Evolutionary conservation across 2,888 invertebrate species (phyloP).

Genomic region (Ypsolopha scabrella): DNA sequence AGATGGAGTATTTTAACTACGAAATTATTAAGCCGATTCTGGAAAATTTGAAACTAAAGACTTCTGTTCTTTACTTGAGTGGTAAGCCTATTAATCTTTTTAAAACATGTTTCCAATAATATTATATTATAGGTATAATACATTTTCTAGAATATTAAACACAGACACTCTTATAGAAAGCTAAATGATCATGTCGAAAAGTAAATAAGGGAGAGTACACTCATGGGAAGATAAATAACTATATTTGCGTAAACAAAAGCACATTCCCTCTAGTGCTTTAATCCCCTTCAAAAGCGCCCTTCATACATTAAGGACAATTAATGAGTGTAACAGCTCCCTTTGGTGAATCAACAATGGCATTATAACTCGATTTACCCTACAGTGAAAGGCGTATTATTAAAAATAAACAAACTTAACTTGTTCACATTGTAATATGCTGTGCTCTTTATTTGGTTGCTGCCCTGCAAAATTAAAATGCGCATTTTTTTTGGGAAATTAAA

Average conservation of each 20-base stretch:
- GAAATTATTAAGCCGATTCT: constrained; percentile 82
- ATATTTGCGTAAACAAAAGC: constrained; percentile 50
- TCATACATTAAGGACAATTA: constrained; percentile 54
- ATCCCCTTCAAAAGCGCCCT: constrained; percentile 38
- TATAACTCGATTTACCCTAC: constrained; percentile 49
- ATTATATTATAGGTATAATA: neutral
- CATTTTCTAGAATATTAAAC: neutral
- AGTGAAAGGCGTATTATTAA: constrained; percentile 45
- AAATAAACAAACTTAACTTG: constrained; percentile 35
- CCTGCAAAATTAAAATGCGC: neutral
- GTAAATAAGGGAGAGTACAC: constrained; percentile 12
- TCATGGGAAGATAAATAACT: constrained; percentile 55
- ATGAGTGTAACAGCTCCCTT: constrained; percentile 59
- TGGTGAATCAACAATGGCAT: constrained; percentile 49
- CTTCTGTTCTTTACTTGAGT: constrained; percentile 55
- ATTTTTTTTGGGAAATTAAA: neutral
- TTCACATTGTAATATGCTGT: constrained; percentile 7
- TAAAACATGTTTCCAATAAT: constrained; percentile 8
- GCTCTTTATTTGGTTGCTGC: neutral
- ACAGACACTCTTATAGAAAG: neutral
- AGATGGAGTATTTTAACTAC: constrained; percentile 79
- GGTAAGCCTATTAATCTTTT: constrained; percentile 39
- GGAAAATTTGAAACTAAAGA: constrained; percentile 75
- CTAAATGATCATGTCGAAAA: neutral
- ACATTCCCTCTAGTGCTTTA: constrained; percentile 35